Percentiles rank a stretch among this genome's conserved stretches.
These are phyloP conservation scores for Squalus acanthias DNA, from an alignment of 2,797 vertebrate species.

Conservation along the genomic window DNA sequence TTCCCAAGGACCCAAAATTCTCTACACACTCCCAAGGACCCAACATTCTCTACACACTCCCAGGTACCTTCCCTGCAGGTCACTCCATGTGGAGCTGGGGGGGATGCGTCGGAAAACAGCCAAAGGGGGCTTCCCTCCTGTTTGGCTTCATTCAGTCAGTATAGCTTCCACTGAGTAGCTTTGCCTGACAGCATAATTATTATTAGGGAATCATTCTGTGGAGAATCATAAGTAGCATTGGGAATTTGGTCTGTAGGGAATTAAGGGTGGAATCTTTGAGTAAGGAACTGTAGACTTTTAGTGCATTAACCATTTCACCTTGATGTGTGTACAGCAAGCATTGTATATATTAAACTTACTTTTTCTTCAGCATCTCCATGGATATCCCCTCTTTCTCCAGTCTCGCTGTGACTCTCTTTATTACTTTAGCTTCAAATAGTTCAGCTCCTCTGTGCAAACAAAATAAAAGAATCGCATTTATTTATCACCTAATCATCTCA, in stretches of 20 bases:
- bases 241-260: neutral
- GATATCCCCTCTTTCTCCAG: slow-evolving; percentile 64
- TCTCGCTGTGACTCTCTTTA: slow-evolving; percentile 57
- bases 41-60: no score
- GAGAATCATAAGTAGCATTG: neutral
- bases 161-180: neutral
- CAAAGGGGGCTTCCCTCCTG: neutral
- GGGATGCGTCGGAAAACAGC: neutral
- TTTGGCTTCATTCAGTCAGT: neutral
- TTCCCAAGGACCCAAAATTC: no score
- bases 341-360: slow-evolving; percentile 52
- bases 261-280: neutral
- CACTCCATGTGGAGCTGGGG: neutral
- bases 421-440: slow-evolving; percentile 66
- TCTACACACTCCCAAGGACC: no score
- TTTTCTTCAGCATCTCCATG: slow-evolving; percentile 59
- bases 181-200: neutral
- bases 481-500: neutral
- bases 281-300: neutral
- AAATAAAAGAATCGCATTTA: neutral
- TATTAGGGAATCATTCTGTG: neutral
- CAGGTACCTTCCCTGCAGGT: neutral
- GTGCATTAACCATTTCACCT: no score
- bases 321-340: neutral
- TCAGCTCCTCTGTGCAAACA: slow-evolving; percentile 58